phyloP scores from a whole-genome alignment of 2,888 invertebrate species.

The Sphecodes monilicornis region DNA sequence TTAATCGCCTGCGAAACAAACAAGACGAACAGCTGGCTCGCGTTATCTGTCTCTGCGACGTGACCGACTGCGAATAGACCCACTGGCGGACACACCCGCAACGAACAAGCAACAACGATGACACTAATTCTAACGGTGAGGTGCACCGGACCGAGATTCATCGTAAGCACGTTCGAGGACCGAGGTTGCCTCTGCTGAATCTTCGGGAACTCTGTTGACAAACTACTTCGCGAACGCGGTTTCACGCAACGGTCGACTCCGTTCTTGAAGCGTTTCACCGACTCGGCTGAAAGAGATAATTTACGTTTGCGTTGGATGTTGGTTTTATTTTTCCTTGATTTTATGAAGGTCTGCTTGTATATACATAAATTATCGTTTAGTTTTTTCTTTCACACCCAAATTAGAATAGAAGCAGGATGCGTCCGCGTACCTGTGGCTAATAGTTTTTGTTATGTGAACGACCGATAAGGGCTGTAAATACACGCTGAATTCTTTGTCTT shows the following conservation, averaged over 20 bases:
- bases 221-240: neutral
- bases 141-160: slow-evolving; percentile 52
- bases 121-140: slow-evolving; percentile 20
- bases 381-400: no score
- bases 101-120: slow-evolving; percentile 45
- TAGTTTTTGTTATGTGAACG: no score
- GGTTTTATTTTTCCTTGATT: no score
- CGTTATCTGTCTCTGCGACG: neutral
- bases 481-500: no score
- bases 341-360: no score
- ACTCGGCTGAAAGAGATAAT: neutral
- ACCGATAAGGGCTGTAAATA: no score
- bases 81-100: slow-evolving; percentile 1
- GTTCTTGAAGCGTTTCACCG: neutral
- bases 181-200: neutral
- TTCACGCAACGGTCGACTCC: neutral
- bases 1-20: slow-evolving; percentile 90
- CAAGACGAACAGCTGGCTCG: slow-evolving; percentile 33
- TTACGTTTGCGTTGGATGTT: neutral
- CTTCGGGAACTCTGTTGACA: slow-evolving; percentile 7
- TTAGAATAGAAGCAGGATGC: no score
- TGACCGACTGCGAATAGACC: slow-evolving; percentile 41
- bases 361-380: no score
- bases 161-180: slow-evolving; percentile 50
- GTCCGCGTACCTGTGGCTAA: no score